These are phyloP conservation scores for Heptranchias perlo DNA, from an alignment of 2,113 vertebrate species.

Conservation along the genomic window DNA sequence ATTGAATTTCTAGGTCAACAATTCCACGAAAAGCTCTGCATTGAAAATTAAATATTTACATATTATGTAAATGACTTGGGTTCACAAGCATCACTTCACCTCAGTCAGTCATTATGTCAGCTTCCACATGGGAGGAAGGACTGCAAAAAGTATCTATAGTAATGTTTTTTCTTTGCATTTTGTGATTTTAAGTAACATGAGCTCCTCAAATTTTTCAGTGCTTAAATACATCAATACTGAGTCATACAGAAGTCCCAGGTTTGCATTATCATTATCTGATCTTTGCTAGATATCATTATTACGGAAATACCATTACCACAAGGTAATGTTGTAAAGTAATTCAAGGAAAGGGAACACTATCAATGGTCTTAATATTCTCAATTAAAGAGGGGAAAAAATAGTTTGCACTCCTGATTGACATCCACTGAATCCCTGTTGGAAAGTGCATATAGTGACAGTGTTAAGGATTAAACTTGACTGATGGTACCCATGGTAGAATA, in stretches of 20 bases:
- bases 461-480: not conserved
- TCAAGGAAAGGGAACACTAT: not conserved
- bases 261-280: not conserved
- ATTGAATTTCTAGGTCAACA: not conserved
- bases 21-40: no score
- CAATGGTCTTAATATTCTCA: not conserved
- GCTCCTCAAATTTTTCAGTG: not conserved
- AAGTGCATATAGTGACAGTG: not conserved
- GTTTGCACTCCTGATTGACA: not conserved
- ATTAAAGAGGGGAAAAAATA: not conserved
- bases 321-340: not conserved
- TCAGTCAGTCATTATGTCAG: not conserved
- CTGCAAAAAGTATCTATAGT: not conserved
- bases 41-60: not conserved
- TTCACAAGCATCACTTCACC: not conserved
- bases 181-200: not conserved
- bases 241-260: not conserved
- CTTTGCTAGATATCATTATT: not conserved
- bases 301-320: not conserved
- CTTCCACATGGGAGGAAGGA: not conserved
- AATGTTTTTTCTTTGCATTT: not conserved
- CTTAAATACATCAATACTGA: not conserved
- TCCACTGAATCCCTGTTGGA: not conserved
- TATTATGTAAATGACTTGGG: not conserved
- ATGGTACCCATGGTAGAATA: not conserved